These are phyloP conservation scores for Plectrocnemia conspersa DNA, from an alignment of 1,140 invertebrate genomes.

Conservation along the genomic window DNA sequence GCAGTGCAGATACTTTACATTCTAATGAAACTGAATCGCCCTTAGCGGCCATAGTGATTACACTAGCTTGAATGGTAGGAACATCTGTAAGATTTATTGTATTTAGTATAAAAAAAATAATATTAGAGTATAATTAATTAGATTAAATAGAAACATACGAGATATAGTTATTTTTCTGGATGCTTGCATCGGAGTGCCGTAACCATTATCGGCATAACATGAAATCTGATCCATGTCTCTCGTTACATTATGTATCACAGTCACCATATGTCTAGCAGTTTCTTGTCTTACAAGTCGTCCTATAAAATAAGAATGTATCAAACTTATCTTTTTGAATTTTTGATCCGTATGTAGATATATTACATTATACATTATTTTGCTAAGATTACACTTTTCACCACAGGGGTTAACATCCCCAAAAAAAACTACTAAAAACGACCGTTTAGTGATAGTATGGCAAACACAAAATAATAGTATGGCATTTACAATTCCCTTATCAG, in stretches of 20 bases:
- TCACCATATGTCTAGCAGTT: conserved; percentile 73
- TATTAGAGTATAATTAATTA: not conserved
- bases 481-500: no score
- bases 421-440: no score
- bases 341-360: no score
- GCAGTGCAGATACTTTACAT: conserved; percentile 72
- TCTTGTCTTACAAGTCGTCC: conserved; percentile 72
- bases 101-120: not conserved
- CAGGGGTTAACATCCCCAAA: no score
- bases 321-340: not conserved
- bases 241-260: conserved; percentile 73
- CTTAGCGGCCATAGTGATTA: conserved; percentile 66
- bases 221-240: conserved; percentile 77
- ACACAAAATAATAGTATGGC: no score
- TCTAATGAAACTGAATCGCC: conserved; percentile 69
- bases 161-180: conserved; percentile 70
- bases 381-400: not conserved
- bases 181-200: conserved; percentile 77
- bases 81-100: conserved; percentile 52
- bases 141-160: conserved; percentile 55
- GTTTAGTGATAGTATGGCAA: no score
- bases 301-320: conserved; percentile 24
- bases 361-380: no score
- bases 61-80: conserved; percentile 66
- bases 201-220: conserved; percentile 81